These are phyloP conservation scores for Cochlearius cochlearius DNA, from an alignment of 2,113 vertebrate genomes.

Conservation along the genomic window DNA sequence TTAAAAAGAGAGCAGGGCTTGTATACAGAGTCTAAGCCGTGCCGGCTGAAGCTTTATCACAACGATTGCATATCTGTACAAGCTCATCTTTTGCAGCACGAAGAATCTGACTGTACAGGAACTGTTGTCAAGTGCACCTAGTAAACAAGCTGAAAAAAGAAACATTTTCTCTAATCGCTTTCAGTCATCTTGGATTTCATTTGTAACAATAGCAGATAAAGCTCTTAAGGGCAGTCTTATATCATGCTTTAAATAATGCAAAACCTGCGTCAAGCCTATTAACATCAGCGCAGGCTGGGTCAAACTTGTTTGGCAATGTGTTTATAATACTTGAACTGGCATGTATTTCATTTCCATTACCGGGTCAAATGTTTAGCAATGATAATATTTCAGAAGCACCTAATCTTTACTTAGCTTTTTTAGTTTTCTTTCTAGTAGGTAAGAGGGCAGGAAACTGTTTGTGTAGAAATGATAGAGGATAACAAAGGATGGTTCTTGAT, in stretches of 20 bases:
- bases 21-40: neutral
- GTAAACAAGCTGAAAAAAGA: neutral
- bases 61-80: neutral
- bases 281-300: neutral
- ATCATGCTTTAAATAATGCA: neutral
- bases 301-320: neutral
- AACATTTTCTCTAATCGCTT: neutral
- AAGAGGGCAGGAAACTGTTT: neutral
- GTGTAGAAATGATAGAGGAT: neutral
- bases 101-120: neutral
- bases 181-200: neutral
- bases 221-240: neutral
- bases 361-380: neutral
- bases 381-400: neutral
- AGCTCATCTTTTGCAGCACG: neutral
- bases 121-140: neutral
- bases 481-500: neutral
- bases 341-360: neutral
- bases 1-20: neutral
- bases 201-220: neutral
- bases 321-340: neutral
- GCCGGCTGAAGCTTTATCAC: neutral
- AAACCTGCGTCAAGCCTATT: neutral
- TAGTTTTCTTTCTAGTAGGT: neutral
- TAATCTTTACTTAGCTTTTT: neutral